These are phyloP conservation scores for Dromas ardeola DNA, from an alignment of 2,113 vertebrate genomes.

Conservation along the genomic window DNA sequence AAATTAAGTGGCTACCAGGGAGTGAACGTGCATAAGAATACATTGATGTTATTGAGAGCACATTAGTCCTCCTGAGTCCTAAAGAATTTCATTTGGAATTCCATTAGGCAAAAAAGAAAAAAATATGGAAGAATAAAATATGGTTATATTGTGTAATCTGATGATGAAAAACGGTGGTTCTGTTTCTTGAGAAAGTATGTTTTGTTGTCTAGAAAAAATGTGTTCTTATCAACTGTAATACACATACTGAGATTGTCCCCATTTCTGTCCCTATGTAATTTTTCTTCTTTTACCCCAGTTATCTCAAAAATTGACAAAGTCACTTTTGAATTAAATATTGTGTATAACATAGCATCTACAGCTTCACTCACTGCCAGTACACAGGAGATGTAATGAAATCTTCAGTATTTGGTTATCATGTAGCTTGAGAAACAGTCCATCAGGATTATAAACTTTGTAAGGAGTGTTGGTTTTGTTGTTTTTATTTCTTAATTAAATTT, in stretches of 20 bases:
- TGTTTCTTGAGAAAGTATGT: background rate
- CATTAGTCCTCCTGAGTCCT: background rate
- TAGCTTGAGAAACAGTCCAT: background rate
- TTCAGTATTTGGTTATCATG: background rate
- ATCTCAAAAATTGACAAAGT: background rate
- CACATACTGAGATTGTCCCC: background rate
- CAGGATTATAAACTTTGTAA: background rate
- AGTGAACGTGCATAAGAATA: background rate
- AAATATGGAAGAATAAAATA: background rate
- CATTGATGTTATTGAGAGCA: background rate
- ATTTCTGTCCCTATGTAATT: background rate
- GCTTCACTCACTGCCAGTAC: background rate
- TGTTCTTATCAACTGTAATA: background rate
- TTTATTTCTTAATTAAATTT: background rate
- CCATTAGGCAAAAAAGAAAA: background rate
- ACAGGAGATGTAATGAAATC: background rate
- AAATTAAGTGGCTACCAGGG: background rate
- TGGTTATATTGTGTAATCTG: background rate
- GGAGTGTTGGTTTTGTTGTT: background rate
- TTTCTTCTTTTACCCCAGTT: background rate
- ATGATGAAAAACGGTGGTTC: background rate
- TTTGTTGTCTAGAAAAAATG: background rate
- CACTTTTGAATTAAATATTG: background rate
- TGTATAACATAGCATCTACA: background rate
- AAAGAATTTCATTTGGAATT: slow-evolving; percentile 34